Evolutionary conservation across 2,797 vertebrate genomes (phyloP).

Genomic region (Sebastes diaconus): DNA sequence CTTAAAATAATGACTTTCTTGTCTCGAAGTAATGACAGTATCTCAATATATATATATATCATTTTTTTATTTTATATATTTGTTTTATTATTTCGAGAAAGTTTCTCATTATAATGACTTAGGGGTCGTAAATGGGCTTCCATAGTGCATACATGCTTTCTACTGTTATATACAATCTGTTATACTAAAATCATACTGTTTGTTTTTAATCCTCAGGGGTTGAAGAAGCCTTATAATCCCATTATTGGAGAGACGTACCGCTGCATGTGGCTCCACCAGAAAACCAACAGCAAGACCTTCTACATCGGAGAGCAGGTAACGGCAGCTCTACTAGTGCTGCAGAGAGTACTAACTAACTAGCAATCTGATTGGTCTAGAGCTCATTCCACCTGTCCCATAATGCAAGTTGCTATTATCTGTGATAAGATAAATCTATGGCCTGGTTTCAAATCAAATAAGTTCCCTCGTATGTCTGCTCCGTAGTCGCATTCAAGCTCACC

Average conservation of each 20-base stretch:
- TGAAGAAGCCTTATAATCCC: conserved; percentile 99
- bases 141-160: neutral
- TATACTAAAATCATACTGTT: neutral
- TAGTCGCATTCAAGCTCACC: neutral
- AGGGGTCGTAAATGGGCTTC: neutral
- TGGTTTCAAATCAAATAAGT: neutral
- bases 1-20: neutral
- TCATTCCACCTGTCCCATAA: neutral
- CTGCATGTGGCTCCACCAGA: conserved; percentile 96
- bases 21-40: too few relatives aligned
- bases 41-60: too few relatives aligned
- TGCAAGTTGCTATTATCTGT: neutral
- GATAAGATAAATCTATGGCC: neutral
- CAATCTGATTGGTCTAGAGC: neutral
- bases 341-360: neutral
- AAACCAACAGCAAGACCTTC: conserved; percentile 97
- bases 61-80: too few relatives aligned
- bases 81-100: neutral
- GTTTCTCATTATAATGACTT: neutral
- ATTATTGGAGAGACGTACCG: conserved; percentile 97
- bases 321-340: fast-evolving
- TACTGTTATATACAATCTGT: neutral
- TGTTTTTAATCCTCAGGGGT: conserved; percentile 80
- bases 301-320: conserved; percentile 97
- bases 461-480: neutral